These are phyloP conservation scores for Peromyscus californicus DNA, from an alignment of 2,113 vertebrate genomes.

Conservation along the genomic window DNA sequence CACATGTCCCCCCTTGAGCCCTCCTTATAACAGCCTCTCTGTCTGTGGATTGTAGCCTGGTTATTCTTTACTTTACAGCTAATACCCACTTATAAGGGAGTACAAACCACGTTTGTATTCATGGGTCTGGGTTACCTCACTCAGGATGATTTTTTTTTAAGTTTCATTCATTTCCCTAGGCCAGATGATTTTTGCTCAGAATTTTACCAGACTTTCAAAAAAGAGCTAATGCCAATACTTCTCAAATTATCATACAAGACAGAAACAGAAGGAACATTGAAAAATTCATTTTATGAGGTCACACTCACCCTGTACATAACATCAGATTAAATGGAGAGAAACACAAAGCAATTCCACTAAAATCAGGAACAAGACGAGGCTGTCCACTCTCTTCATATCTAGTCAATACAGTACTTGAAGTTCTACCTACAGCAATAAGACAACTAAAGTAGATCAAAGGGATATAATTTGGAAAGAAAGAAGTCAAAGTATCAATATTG, in stretches of 20 bases:
- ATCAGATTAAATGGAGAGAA: no score
- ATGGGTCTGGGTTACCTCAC: not conserved
- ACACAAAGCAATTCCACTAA: no score
- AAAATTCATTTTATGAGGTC: not conserved
- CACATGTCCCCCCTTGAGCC: not conserved
- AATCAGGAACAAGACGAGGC: no score
- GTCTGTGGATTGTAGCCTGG: not conserved
- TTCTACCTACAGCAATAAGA: not conserved
- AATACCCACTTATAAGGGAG: not conserved
- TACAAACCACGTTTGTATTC: not conserved
- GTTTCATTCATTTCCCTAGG: not conserved
- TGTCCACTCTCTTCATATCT: not conserved
- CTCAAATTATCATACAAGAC: not conserved
- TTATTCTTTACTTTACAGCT: not conserved
- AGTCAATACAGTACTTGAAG: no score
- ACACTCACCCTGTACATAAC: no score
- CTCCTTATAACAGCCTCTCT: not conserved
- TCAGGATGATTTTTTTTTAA: not conserved
- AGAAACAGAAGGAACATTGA: not conserved
- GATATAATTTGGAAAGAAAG: not conserved
- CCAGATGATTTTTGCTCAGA: not conserved
- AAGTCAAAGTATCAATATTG: not conserved
- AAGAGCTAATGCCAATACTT: not conserved
- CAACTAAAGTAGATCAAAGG: not conserved
- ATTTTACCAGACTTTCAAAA: not conserved